Evolutionary conservation across 2,113 vertebrate species (phyloP), one percentile per base, ranked within the genome.

Genomic region (Haemorhous mexicanus): DNA sequence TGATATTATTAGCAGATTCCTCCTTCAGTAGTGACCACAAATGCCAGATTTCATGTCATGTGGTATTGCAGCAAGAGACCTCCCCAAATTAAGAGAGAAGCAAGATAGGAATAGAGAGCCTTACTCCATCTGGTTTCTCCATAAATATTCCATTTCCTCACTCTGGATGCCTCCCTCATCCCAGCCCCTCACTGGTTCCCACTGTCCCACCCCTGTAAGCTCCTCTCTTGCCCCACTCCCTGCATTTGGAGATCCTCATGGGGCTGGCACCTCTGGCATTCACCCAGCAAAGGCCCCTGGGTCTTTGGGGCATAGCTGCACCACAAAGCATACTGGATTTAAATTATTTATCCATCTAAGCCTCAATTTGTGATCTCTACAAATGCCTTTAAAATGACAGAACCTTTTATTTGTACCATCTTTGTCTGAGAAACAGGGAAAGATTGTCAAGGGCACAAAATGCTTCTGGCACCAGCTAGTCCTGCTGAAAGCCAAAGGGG

Each of bases 1-100:
- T 92, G 41, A 58, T 82, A 72, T 92, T 92, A 91, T 94, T 93
- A 92, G 64, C 75, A 86, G 56, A 75, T 84, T 88, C 63, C 64
- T 86, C 79, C 86, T 47, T 78, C 56, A 68, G 76, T 13, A 94
- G 56, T 72, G 58, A 73, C 41, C 49, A 61, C 41, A 92, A 94
- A 66, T 87, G 85, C 80, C 80, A 88, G 72, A 72, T 68, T 75
- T 46, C 35, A 8, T 89, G 64, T 93, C 66, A 61, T 19, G 37
- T 0, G 0, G 24, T 52, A 84, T 52, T 30, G 28, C 59, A 82
- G 80, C 7, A 19, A 87, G 27, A 86, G 41, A 66, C 37, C 63
- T 92, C 69, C 69, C 21, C 58, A 86, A 33, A 92, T 75, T 56
- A 55, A 84, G 76, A 52, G 43, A 89, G 63, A 83, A 61, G 27